phyloP scores from a whole-genome alignment of 2,113 vertebrate species.

The Nothobranchius kuhntae region DNA sequence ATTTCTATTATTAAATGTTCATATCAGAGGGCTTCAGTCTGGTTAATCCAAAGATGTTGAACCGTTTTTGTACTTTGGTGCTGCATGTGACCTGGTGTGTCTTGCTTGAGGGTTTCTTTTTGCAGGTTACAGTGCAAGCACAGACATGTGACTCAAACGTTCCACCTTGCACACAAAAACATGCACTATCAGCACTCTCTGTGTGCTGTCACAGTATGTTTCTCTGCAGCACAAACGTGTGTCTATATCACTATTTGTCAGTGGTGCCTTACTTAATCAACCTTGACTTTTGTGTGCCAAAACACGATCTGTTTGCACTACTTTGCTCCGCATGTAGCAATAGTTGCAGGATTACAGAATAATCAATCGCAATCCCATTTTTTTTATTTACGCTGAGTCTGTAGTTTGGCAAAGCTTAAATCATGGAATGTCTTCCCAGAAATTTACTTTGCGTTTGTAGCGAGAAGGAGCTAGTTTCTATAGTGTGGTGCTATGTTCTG shows the following conservation, averaged over 20 bases:
- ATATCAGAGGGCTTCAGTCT: conserved; percentile 12
- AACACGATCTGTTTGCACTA: background rate
- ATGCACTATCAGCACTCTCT: background rate
- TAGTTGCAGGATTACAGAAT: too few relatives aligned
- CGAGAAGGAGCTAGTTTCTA: too few relatives aligned
- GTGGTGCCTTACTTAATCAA: conserved; percentile 11
- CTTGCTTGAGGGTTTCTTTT: conserved; percentile 22
- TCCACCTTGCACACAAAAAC: conserved; percentile 25
- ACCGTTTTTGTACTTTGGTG: conserved; percentile 3
- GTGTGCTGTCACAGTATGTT: background rate
- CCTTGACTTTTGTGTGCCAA: background rate
- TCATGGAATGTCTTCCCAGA: too few relatives aligned
- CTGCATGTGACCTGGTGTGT: conserved; percentile 7
- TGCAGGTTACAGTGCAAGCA: conserved; percentile 55
- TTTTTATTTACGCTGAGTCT: too few relatives aligned
- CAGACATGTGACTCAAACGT: conserved; percentile 50
- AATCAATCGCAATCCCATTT: too few relatives aligned
- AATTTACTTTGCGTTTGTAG: background rate
- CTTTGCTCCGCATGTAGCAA: background rate
- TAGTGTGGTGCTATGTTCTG: too few relatives aligned
- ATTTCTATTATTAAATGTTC: background rate
- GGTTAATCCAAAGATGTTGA: conserved; percentile 16
- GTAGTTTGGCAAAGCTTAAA: too few relatives aligned
- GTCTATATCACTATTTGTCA: background rate
- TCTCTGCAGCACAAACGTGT: background rate